These are phyloP conservation scores for Sorex fumeus DNA, from an alignment of 2,113 vertebrate species.

Conservation along the genomic window DNA sequence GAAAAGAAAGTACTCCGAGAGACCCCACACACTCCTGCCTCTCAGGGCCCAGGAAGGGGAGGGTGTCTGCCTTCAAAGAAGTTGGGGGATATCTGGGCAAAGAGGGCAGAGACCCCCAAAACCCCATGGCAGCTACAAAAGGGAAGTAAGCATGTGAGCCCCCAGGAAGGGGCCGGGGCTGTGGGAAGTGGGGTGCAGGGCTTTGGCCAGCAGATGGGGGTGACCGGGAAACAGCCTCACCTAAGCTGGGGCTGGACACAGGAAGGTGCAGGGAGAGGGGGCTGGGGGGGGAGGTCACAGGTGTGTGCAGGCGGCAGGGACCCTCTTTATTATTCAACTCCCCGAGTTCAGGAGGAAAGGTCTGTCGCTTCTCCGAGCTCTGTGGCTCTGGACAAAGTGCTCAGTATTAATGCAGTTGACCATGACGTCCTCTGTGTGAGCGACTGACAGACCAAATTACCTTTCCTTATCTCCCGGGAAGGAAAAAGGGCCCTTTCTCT, in stretches of 20 bases:
- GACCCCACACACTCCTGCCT: background rate
- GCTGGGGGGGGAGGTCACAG: background rate
- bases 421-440: constrained; percentile 79
- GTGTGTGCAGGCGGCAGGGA: background rate
- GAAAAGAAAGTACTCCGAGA: background rate
- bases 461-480: constrained; percentile 82
- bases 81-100: background rate
- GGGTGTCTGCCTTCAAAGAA: background rate
- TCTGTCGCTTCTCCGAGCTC: constrained; percentile 82
- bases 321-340: constrained; percentile 56
- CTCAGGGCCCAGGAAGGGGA: background rate
- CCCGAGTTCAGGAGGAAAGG: constrained; percentile 77
- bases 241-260: background rate
- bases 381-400: constrained; percentile 80
- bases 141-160: background rate
- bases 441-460: constrained; percentile 84
- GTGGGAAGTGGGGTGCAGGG: no score
- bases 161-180: no score
- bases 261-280: background rate
- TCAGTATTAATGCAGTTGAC: constrained; percentile 85
- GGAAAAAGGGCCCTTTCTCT: constrained; percentile 83
- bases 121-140: background rate
- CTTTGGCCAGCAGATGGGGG: no score
- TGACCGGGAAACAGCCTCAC: background rate
- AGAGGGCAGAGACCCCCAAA: background rate